phyloP scores from a whole-genome alignment of 2,888 invertebrate species.

The Ferdinandea cuprea region DNA sequence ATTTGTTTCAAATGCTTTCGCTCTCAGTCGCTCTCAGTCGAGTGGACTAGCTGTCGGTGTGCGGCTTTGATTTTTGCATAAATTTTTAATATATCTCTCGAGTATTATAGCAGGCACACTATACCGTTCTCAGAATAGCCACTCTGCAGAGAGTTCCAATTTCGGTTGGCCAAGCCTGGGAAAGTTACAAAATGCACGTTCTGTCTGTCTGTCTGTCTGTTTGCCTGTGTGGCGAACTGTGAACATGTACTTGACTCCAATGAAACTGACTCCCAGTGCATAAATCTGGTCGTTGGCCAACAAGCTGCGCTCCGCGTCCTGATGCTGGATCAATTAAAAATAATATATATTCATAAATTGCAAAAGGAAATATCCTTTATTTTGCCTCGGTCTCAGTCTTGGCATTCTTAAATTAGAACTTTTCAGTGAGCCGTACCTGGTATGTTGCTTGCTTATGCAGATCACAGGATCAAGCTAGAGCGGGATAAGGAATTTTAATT shows the following conservation, averaged over 20 bases:
- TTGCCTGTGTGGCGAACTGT: too few species aligned
- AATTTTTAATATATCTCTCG: slow-evolving; percentile 70
- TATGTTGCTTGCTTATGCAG: slow-evolving; percentile 62
- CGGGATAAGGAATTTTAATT: slow-evolving; percentile 70
- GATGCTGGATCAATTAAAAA: slow-evolving; percentile 70
- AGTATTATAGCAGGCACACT: slow-evolving; percentile 43
- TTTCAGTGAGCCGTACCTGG: slow-evolving; percentile 47
- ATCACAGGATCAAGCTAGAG: slow-evolving; percentile 64
- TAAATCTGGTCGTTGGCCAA: slow-evolving; percentile 47
- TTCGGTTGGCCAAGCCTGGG: slow-evolving; percentile 15
- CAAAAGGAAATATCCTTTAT: slow-evolving; percentile 37
- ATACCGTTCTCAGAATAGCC: slow-evolving; percentile 55
- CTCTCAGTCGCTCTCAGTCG: too few species aligned
- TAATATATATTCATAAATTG: slow-evolving; percentile 62
- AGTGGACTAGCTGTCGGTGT: slow-evolving; percentile 48
- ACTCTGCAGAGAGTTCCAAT: slow-evolving; percentile 14
- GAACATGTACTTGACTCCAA: neutral
- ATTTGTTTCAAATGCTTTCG: slow-evolving; percentile 70
- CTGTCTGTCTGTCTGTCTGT: too few species aligned
- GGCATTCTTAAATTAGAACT: slow-evolving; percentile 65
- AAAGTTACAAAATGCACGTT: slow-evolving; percentile 24
- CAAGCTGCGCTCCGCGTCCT: slow-evolving; percentile 32
- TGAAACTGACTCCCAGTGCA: slow-evolving; percentile 51
- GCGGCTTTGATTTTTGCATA: slow-evolving; percentile 73
- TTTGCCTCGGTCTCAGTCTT: slow-evolving; percentile 6